These are phyloP conservation scores for Mactra quadrangularis DNA, from an alignment of 1,140 invertebrate genomes.

Conservation along the genomic window DNA sequence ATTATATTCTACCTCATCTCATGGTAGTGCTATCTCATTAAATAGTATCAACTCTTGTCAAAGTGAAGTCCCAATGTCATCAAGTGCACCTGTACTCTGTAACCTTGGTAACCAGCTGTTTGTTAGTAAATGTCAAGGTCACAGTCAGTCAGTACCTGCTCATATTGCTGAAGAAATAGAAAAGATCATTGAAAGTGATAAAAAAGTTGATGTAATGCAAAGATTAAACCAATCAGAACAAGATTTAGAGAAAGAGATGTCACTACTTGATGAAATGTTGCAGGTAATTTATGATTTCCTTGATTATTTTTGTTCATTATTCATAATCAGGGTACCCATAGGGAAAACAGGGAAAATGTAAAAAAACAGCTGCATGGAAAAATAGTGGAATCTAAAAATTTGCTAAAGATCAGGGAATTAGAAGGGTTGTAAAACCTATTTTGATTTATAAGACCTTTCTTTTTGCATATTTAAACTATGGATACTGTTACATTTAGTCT, in stretches of 20 bases:
- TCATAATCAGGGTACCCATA: too few relatives aligned
- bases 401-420: too few relatives aligned
- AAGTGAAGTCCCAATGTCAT: conserved; percentile 59
- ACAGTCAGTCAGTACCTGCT: conserved; percentile 63
- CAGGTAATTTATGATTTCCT: conserved; percentile 68
- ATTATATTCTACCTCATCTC: conserved; percentile 53
- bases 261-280: conserved; percentile 79
- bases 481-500: too few relatives aligned
- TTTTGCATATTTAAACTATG: too few relatives aligned
- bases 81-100: conserved; percentile 69
- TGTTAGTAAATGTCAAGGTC: conserved; percentile 8
- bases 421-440: too few relatives aligned
- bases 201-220: conserved; percentile 68
- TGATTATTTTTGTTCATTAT: neutral
- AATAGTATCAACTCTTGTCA: conserved; percentile 23
- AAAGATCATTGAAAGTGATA: conserved; percentile 20
- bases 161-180: conserved; percentile 62
- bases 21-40: conserved; percentile 48
- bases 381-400: too few relatives aligned
- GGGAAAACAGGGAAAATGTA: too few relatives aligned
- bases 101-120: conserved; percentile 58
- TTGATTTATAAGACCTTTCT: too few relatives aligned
- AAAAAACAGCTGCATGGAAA: too few relatives aligned
- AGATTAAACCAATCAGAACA: conserved; percentile 73
- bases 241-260: conserved; percentile 76